A percentile compares a stretch with the other conserved stretches of the same genome.
Evolutionary conservation across 1,140 invertebrate genomes (phyloP).

Genomic region (Daktulosphaira vitifoliae): DNA sequence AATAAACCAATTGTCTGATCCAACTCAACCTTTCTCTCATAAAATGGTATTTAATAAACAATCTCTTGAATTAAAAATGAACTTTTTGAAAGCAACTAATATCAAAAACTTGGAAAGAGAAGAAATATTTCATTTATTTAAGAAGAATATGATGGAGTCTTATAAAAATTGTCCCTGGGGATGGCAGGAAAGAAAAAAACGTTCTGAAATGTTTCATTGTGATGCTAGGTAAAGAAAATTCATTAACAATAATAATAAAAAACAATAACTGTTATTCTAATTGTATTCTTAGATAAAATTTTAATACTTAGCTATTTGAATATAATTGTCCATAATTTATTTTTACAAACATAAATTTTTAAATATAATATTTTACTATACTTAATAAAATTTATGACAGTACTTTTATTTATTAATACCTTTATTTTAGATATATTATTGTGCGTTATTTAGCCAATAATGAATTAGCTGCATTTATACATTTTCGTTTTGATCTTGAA

Average conservation of each 20-base stretch:
- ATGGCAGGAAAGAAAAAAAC: constrained; percentile 61
- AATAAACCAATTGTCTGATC: background rate
- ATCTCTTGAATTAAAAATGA: background rate
- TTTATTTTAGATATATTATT: constrained; percentile 51
- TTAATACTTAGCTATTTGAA: no score
- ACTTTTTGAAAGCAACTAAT: background rate
- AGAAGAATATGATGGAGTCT: constrained; percentile 53
- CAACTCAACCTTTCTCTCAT: constrained; percentile 6
- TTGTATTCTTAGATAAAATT: no score
- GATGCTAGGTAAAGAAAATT: constrained; percentile 47
- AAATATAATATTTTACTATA: no score
- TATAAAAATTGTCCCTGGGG: constrained; percentile 62
- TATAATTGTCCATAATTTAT: background rate
- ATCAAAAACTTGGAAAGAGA: constrained; percentile 36
- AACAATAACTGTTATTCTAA: no score
- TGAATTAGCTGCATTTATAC: constrained; percentile 57
- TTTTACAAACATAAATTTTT: background rate
- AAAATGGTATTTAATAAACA: constrained; percentile 15
- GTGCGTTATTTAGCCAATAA: constrained; percentile 47
- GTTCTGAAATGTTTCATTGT: constrained; percentile 61
- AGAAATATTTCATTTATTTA: constrained; percentile 51
- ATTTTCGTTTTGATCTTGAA: constrained; percentile 77
- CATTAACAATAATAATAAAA: background rate
- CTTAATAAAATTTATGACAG: no score
- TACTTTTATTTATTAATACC: no score